Evolutionary conservation across 2,797 vertebrate species (phyloP).

Genomic region (Rhinatrema bivittatum): DNA sequence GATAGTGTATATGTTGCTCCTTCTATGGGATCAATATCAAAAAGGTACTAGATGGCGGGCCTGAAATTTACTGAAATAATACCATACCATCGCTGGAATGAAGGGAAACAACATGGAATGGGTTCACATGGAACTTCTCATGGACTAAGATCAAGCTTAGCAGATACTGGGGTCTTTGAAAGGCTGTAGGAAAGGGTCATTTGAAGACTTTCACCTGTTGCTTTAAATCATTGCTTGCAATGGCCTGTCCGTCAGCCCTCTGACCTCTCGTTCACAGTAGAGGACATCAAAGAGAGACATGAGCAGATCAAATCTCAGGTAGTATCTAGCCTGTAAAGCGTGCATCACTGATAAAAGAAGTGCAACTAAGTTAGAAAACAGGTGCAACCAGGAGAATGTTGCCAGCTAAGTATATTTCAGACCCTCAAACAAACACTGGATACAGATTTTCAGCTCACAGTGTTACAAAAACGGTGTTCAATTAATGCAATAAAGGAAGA

Average conservation of each 20-base stretch:
- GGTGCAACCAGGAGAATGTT: constrained; percentile 15
- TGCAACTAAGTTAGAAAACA: constrained; percentile 43
- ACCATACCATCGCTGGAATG: neutral
- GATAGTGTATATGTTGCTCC: too few relatives aligned
- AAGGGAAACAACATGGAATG: constrained; percentile 35
- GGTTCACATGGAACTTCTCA: constrained; percentile 26
- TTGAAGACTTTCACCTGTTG: constrained; percentile 55
- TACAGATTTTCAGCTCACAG: too few relatives aligned
- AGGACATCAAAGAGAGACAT: constrained; percentile 42
- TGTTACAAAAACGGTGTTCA: too few relatives aligned
- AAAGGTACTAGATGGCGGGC: too few relatives aligned
- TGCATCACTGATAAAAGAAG: constrained; percentile 32
- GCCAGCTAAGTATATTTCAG: too few relatives aligned
- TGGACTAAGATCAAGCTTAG: constrained; percentile 28
- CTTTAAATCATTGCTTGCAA: constrained; percentile 42
- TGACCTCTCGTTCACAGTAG: constrained; percentile 22
- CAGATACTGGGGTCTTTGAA: constrained; percentile 28
- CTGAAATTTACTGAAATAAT: constrained; percentile 30
- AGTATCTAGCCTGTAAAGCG: constrained; percentile 17
- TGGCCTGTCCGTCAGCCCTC: constrained; percentile 20
- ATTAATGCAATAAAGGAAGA: too few relatives aligned
- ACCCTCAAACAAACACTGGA: too few relatives aligned
- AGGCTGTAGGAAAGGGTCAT: constrained; percentile 32
- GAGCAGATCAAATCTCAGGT: constrained; percentile 50
- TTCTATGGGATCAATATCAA: too few relatives aligned